Percentiles rank a stretch among this genome's conserved stretches.
Evolutionary conservation across 2,888 invertebrate genomes (phyloP).

Genomic region (Alentia gelatinosa): DNA sequence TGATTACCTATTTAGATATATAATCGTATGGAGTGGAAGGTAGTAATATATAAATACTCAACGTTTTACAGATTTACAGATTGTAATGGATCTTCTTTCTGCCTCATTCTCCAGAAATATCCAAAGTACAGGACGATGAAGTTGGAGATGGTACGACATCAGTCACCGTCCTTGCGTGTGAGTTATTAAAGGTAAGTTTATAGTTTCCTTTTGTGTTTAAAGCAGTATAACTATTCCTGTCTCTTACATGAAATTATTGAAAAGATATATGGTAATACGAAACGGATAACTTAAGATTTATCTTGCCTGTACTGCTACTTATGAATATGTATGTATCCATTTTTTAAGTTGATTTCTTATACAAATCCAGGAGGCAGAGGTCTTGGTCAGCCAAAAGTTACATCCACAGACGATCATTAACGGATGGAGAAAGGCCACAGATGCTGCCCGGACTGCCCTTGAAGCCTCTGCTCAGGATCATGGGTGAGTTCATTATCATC

Average conservation of each 20-base stretch:
- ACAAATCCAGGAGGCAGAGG: constrained; percentile 90
- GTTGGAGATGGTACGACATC: constrained; percentile 99
- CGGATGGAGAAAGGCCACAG: constrained; percentile 95
- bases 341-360: not conserved
- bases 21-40: not conserved
- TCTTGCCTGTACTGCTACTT: no score
- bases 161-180: constrained; percentile 96
- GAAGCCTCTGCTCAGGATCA: constrained; percentile 90
- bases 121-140: constrained; percentile 98
- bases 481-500: constrained; percentile 81
- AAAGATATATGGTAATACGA: no score
- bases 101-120: constrained; percentile 91
- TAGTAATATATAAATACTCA: not conserved
- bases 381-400: constrained; percentile 93
- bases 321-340: no score
- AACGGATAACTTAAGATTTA: no score
- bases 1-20: not conserved
- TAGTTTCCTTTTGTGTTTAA: no score
- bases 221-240: not conserved
- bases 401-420: constrained; percentile 98
- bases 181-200: constrained; percentile 87
- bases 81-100: not conserved
- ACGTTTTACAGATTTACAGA: not conserved
- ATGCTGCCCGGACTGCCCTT: constrained; percentile 91
- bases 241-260: not conserved